A percentile compares a stretch with the other conserved stretches of the same genome.
Conservation (phyloP, 2,113 vertebrate genomes). For the Lepidothrix coronata region DNA sequence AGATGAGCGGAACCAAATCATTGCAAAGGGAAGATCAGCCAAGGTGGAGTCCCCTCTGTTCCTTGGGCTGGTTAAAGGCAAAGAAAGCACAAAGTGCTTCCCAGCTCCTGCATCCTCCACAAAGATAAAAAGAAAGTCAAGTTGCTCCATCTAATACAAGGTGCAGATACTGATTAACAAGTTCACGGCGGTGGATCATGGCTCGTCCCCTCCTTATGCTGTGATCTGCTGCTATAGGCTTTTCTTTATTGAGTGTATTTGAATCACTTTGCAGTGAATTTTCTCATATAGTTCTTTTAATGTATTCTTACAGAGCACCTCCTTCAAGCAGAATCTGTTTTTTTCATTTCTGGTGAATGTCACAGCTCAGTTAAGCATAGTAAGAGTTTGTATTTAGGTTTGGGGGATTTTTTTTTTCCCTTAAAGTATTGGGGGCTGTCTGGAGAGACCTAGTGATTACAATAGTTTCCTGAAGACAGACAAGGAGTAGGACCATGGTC, state of each 20-base stretch:
- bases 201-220: neutral
- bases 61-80: neutral
- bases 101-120: neutral
- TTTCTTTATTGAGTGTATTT: neutral
- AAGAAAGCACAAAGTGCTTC: neutral
- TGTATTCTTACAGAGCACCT: neutral
- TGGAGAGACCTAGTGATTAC: neutral
- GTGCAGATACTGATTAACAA: neutral
- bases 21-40: too few species aligned
- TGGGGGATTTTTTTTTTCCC: too few species aligned
- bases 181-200: neutral
- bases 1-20: neutral
- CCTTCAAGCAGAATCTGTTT: neutral
- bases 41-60: neutral
- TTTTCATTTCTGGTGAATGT: neutral
- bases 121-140: neutral
- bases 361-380: neutral
- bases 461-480: neutral
- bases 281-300: neutral
- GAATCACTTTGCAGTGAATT: neutral
- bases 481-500: rapidly evolving
- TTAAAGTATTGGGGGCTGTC: neutral
- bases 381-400: neutral
- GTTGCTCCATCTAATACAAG: neutral
- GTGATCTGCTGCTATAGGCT: neutral